phyloP scores from a whole-genome alignment of 2,888 invertebrate genomes.

The Volucella inanis region DNA sequence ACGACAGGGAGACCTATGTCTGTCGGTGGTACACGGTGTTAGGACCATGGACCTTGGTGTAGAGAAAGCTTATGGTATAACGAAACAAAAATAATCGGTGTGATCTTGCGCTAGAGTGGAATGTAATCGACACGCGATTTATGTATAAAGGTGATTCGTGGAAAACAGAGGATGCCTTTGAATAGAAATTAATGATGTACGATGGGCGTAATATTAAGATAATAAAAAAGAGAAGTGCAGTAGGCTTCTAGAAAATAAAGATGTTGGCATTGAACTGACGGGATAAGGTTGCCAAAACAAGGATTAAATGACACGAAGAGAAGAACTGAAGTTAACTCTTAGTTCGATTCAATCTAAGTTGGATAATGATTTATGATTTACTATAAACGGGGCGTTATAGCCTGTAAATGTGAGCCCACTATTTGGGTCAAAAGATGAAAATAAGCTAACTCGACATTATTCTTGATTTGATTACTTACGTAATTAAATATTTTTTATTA shows the following conservation, averaged over 20 bases:
- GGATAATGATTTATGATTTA: too few relatives aligned
- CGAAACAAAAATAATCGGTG: conserved; percentile 34
- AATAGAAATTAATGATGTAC: conserved; percentile 64
- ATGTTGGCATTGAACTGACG: conserved; percentile 28
- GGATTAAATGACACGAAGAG: neutral
- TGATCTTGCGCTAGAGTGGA: conserved; percentile 60
- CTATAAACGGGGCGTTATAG: too few relatives aligned
- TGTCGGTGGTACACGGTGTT: conserved; percentile 55
- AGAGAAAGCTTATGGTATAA: conserved; percentile 12
- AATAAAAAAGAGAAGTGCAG: neutral
- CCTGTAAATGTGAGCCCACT: too few relatives aligned
- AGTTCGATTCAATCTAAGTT: too few relatives aligned
- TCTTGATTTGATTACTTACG: too few relatives aligned
- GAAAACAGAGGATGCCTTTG: conserved; percentile 60
- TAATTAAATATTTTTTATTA: too few relatives aligned
- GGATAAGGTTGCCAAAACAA: conserved; percentile 46
- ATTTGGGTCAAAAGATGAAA: too few relatives aligned
- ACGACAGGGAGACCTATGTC: conserved; percentile 32
- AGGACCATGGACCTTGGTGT: conserved; percentile 28
- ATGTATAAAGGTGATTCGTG: conserved; percentile 60
- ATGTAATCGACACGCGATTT: conserved; percentile 72
- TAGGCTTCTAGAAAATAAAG: conserved; percentile 42
- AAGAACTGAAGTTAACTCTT: too few relatives aligned
- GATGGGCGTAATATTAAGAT: neutral
- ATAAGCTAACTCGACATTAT: too few relatives aligned